Evolutionary conservation across 2,888 invertebrate species (phyloP), one percentile per base, ranked within the genome.

Genomic region (Epinotia brunnichana): DNA sequence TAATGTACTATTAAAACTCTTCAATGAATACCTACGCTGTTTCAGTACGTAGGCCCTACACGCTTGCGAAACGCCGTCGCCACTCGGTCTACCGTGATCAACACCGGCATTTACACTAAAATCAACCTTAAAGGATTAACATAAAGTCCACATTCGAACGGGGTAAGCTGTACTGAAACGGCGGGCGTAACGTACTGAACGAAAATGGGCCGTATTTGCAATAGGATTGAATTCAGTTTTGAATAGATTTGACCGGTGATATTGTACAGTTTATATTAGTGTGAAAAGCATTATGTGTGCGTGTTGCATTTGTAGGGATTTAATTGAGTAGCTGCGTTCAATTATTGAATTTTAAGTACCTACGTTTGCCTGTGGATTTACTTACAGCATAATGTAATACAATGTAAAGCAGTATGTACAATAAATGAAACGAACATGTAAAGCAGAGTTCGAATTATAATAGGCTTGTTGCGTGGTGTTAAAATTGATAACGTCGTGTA

Each of bases 291-390:
- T 56, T 56, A 51, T 17, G 35, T 63, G 63, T 54, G 39, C 54
- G 64, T 41, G 48, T 24, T 15, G 56, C 56, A 54, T 39, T 66
- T 66, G 66, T 66, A 41, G 24, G 66, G 66, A n/a, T 66, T 66
- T 64, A 64, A 64, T 54, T 66, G 66, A 64, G 51, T 54, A 66
- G 66, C 66, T 56, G 56, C 66, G 66, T 41, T 54, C 41, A 41
- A 56, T 66, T 66, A 66, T 66, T 66, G 56, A 56, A 66, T 56
- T 39, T 56, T 24, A 53, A 56, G 54, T n/a, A 44, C 24, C 19
- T 54, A 24, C 29, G 35, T 53, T 63, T 29, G 51, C 51, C n/a
- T 56, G 54, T 21, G 63, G 29, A 24, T 53, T 51, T 63, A 13
- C 63, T n/a, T n/a, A n/a, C n/a, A n/a, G n/a, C n/a, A n/a, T n/a